Evolutionary conservation across 2,113 vertebrate species (phyloP), one percentile per base, ranked within the genome.

Genomic region (Cryptotis parvus): DNA sequence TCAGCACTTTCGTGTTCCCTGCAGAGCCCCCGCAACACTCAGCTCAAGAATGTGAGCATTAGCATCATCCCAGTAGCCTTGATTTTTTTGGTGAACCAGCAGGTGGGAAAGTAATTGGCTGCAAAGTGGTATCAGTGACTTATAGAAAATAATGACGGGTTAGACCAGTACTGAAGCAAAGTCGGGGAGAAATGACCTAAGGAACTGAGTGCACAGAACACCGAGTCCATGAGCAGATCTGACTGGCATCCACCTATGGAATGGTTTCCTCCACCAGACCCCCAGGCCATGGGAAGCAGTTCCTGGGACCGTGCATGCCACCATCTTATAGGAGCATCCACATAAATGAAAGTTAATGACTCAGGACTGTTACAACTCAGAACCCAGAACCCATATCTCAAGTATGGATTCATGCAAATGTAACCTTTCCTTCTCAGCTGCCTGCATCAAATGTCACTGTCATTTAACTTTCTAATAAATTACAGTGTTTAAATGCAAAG

Each of bases 371-470:
- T 75, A 83, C 37, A 85, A 91, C 58, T 76, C 68, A 92, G 76
- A 95, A 89, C 63, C 92, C 92, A 93, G 95, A 86, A 89, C 63
- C 93, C 92, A 93, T 94, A 86, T 76, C 41, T 3, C 66, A 94
- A 83, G 3, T 33, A 72, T 70, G 72, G 76, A 95, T 84, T 94
- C 84, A 97, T 94, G 91, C 93, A 97, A 97, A 98, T 97, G 91
- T 93, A 97, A 97, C 97, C 95, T 97, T 97, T 97, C 68, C 68
- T 49, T 82, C 92, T 96, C 86, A 78, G 95, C 94, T 94, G 94
- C 63, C 45, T 91, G 83, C 95, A 95, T 96, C 87, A 96, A 97
- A 97, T 96, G 96, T 92, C 95, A 92, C 82, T 79, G 92, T 74
- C 89, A 95, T 76, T 96, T 97, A 82, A 76, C 84, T 96, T 96